These are phyloP conservation scores for Psylliodes chrysocephalus DNA, from an alignment of 2,888 invertebrate species.

Conservation along the genomic window DNA sequence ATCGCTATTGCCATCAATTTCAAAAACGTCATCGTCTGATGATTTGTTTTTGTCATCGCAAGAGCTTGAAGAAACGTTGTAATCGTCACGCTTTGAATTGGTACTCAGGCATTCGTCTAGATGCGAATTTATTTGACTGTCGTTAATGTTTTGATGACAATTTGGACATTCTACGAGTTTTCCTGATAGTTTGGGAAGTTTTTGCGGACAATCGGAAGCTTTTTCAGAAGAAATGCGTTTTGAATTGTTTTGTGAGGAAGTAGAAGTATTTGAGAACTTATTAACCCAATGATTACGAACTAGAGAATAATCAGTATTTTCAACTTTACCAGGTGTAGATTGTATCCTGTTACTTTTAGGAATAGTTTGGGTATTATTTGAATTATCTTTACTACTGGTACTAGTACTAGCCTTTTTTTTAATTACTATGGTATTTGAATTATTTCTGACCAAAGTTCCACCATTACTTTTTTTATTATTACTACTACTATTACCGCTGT, in stretches of 20 bases:
- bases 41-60: conserved; percentile 42
- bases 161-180: conserved; percentile 59
- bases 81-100: too few relatives aligned
- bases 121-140: conserved; percentile 57
- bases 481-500: conserved; percentile 30
- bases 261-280: conserved; percentile 52
- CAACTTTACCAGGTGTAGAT: neutral
- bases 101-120: conserved; percentile 52
- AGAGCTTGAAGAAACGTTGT: conserved; percentile 28
- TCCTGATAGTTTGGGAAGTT: conserved; percentile 36
- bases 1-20: neutral
- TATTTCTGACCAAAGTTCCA: conserved; percentile 55
- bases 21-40: conserved; percentile 39
- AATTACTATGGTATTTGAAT: conserved; percentile 51
- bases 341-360: conserved; percentile 4
- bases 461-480: conserved; percentile 14
- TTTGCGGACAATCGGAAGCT: conserved; percentile 21
- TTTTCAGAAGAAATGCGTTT: conserved; percentile 27
- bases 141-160: conserved; percentile 55
- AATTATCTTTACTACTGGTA: conserved; percentile 15
- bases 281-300: conserved; percentile 63
- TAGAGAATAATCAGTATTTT: conserved; percentile 50
- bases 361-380: neutral
- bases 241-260: neutral
- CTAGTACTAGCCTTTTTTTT: conserved; percentile 40